A percentile compares a stretch with the other conserved stretches of the same genome.
phyloP scores from a whole-genome alignment of 2,797 vertebrate species.

The Hozukius guyotensis region DNA sequence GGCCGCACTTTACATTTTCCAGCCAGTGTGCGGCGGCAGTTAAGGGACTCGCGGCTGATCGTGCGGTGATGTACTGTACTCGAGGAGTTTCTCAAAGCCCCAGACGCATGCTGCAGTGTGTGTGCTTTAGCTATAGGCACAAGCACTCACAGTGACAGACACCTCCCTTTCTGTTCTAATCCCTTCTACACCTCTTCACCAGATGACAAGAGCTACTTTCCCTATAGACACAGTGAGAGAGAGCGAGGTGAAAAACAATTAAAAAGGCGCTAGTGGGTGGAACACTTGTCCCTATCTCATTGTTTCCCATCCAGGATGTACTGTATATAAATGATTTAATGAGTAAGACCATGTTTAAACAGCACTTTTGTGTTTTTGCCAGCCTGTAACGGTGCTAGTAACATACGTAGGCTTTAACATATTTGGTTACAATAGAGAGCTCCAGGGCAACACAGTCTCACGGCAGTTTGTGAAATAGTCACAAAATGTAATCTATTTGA shows the following conservation, averaged over 20 bases:
- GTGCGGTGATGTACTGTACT: constrained; percentile 45
- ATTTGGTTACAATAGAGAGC: not conserved
- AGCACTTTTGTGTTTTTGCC: constrained; percentile 2
- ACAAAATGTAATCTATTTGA: no score
- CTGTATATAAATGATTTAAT: constrained; percentile 25
- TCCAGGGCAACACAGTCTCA: not conserved
- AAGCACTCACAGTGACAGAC: constrained; percentile 57
- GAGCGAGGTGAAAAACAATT: constrained; percentile 60
- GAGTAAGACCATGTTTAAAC: constrained; percentile 17
- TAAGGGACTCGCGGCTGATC: constrained; percentile 41
- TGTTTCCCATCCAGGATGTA: constrained; percentile 9
- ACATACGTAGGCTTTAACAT: constrained; percentile 4
- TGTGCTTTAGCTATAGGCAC: constrained; percentile 62
- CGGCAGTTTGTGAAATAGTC: no score
- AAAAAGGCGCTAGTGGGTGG: constrained; percentile 52
- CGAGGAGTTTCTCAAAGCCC: constrained; percentile 37
- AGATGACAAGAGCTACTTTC: constrained; percentile 68
- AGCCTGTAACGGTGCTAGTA: not conserved
- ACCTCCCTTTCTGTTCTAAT: constrained; percentile 53
- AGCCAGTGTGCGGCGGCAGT: constrained; percentile 46
- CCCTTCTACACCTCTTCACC: constrained; percentile 63
- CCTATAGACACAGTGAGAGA: constrained; percentile 43
- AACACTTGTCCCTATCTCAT: constrained; percentile 46
- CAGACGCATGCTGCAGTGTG: constrained; percentile 48
- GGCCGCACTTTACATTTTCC: constrained; percentile 51